A percentile compares a stretch with the other conserved stretches of the same genome.
Conservation (phyloP, 1,140 invertebrate species). For the Drosophila kikkawai region DNA sequence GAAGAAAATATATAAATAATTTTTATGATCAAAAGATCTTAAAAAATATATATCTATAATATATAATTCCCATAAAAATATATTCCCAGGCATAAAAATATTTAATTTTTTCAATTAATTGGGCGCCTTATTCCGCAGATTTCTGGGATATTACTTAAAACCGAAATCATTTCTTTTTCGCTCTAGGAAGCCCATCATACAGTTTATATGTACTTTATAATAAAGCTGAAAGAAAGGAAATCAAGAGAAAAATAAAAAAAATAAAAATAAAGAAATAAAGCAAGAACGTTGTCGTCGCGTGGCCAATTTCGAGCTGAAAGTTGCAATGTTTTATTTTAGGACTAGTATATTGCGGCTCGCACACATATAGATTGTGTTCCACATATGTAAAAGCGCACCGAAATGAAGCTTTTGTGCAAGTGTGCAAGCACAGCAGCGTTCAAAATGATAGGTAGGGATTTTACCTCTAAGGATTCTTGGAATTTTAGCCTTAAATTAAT, state of each 20-base stretch:
- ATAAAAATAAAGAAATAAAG: conserved; percentile 5
- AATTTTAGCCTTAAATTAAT: too few species aligned
- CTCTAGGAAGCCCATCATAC: conserved; percentile 9
- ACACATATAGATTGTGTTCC: conserved; percentile 29
- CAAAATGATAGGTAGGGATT: neutral
- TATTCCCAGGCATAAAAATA: neutral
- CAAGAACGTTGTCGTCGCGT: conserved; percentile 36
- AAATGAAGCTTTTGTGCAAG: conserved; percentile 23
- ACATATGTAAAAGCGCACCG: conserved; percentile 38
- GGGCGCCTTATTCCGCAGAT: neutral
- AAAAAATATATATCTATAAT: neutral
- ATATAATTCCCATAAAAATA: neutral
- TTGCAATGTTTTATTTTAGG: conserved; percentile 77
- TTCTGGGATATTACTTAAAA: conserved; percentile 4
- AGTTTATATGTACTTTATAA: conserved; percentile 6
- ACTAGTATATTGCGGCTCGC: conserved; percentile 42
- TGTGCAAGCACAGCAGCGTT: conserved; percentile 3
- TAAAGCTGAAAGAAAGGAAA: conserved; percentile 6
- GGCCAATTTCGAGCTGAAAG: conserved; percentile 59
- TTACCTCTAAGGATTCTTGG: too few species aligned
- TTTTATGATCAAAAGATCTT: neutral
- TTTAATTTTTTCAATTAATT: neutral
- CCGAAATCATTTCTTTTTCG: neutral
- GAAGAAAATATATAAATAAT: neutral
- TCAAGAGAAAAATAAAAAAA: too few species aligned